A percentile compares a stretch with the other conserved stretches of the same genome.
phyloP scores from a whole-genome alignment of 2,113 vertebrate species.

The Vimba vimba region DNA sequence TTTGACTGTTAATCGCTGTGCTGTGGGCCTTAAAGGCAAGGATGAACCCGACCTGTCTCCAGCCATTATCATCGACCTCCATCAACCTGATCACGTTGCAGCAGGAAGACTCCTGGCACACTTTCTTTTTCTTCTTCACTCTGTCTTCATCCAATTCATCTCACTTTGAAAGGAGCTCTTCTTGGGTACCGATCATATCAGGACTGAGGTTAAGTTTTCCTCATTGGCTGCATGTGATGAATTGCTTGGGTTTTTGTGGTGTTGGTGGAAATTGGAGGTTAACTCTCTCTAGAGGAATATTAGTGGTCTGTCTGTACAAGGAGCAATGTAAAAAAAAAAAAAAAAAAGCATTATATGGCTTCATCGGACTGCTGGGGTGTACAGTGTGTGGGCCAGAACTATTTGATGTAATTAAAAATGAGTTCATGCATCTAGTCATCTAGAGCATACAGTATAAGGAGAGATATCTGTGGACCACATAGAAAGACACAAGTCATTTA shows the following conservation, averaged over 20 bases:
- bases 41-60: conserved; percentile 37
- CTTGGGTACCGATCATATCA: not conserved
- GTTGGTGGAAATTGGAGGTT: not conserved
- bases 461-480: not conserved
- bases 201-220: not conserved
- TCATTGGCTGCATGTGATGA: not conserved
- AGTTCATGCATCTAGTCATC: not conserved
- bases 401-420: too few relatives aligned
- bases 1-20: conserved; percentile 49
- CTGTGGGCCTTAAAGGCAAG: conserved; percentile 7
- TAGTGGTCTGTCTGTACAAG: not conserved
- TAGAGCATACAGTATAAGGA: not conserved
- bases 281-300: not conserved
- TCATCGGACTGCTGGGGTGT: not conserved
- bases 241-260: not conserved
- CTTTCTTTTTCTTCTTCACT: not conserved
- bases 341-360: not conserved
- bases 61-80: conserved; percentile 42
- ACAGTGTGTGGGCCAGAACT: not conserved
- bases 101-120: not conserved
- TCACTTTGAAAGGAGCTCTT: not conserved
- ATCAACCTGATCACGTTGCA: conserved; percentile 40
- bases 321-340: not conserved
- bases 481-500: not conserved
- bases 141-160: not conserved